Evolutionary conservation across 2,797 vertebrate species (phyloP), one percentile per base, ranked within the genome.

Genomic region (Takifugu ocellatus): DNA sequence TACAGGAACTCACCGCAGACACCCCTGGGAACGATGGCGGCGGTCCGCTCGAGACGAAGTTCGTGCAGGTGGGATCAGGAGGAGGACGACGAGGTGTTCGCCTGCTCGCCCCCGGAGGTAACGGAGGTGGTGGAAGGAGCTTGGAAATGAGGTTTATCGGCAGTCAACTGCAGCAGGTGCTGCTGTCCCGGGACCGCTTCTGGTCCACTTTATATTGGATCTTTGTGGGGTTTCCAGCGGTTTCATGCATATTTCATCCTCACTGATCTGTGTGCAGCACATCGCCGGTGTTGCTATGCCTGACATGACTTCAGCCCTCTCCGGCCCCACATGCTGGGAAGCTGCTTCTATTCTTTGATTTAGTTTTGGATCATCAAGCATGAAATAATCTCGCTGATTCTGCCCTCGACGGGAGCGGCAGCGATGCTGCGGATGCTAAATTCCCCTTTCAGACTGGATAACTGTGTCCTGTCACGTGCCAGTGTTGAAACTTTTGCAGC

Each of bases 231-330:
- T 59, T 72, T 70, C 77, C 75, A 78, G 75, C 75, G 78, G 80
- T 82, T 79, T 59, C 42, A 61, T 81, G 72, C 72, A 82, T 78
- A 67, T 80, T 82, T 87, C 70, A 83, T 77, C 66, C 56, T 55
- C 55, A 83, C 86, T 66, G 84, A 87, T 84, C 72, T 31, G 47
- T 0, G 1, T 29, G 68, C 81, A 70, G 76, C 68, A 70, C 69
- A 52, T 63, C 31, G 59, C 56, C 64, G 1, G 16, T 48, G 58
- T 72, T n/a, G 0, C 56, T 12, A 47, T 33, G 61, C 72, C 68
- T 68, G 29, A 15, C 59, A 63, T 81, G 81, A 78, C 82, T 84
- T 82, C 75, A 56, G 44, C 57, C 26, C 26, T 25, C 6, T 52
- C 25, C 48, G 52, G 63, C 56, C 67, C 21, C 55, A 57, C 2